Base-by-base conservation (phyloP, 2,888 invertebrate species). In the Andrena flavipes region DNA sequence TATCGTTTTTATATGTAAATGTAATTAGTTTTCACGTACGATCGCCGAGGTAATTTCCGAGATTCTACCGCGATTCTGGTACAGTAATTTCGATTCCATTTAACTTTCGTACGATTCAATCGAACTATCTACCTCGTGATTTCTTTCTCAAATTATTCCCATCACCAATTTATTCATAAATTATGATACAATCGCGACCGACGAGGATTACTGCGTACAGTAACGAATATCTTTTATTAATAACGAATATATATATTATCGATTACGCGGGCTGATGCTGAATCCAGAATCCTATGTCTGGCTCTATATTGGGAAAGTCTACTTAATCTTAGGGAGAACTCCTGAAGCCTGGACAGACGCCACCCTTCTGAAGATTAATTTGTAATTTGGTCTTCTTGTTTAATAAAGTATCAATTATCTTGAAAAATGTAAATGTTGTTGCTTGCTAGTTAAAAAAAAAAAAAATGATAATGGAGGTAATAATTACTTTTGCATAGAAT, bases 21-120 rank as follows among this genome's bases (percentile, higher is more conserved):
- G 68, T 78, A 78, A 78, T 80, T 78, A 73, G 51, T 64, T 64
- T 59, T 59, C 63, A n/a, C 63, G 63, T 29, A 63, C 30, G 59
- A 20, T 16, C 51, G 29, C 29, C 8, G 1, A 29, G 13, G 48
- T 59, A 68, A 80, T 80, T 80, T 73, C 51, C n/a, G 8, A 64
- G 68, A 78, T 80, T 78, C 69, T 33, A 42, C 35, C 69, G 59
- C 49, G 35, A 69, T 69, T 72, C 73, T 56, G 73, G 72, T 64
- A 65, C 72, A 20, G 72, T 78, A 78, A 78, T 80, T 73, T 72
- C 80, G 78, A 68, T 80, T 51, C 72, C 72, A 64, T 80, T 80
- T 73, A 78, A 78, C 78, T 69, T 73, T 30, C 56, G 10, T 59
- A 49, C 29, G 60, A 59, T 78, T 73, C 72, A 63, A 80, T 78